phyloP scores from a whole-genome alignment of 2,797 vertebrate species.

The Micrastur ruficollis region DNA sequence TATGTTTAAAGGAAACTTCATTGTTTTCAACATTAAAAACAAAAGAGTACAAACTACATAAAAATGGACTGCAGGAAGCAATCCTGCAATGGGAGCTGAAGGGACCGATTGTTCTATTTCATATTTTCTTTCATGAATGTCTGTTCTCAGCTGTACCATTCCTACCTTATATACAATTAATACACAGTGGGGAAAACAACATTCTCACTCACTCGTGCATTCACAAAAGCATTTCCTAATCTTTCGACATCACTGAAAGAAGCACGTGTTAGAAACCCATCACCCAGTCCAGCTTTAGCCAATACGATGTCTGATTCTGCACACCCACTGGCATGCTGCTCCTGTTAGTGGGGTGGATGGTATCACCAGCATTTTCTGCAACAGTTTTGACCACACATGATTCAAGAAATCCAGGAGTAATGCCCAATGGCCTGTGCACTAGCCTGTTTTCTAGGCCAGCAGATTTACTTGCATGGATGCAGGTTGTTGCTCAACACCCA shows the following conservation, averaged over 20 bases:
- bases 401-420: background rate
- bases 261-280: background rate
- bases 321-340: accelerated
- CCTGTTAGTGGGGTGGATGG: background rate
- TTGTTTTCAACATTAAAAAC: background rate
- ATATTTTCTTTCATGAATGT: background rate
- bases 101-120: background rate
- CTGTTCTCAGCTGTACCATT: background rate
- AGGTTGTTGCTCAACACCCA: background rate
- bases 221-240: background rate
- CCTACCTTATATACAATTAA: background rate
- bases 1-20: conserved; percentile 16
- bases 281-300: background rate
- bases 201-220: background rate
- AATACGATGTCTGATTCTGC: background rate
- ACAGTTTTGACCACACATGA: accelerated
- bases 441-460: background rate
- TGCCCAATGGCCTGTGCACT: background rate
- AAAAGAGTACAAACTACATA: background rate
- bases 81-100: background rate
- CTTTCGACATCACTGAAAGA: background rate
- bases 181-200: background rate
- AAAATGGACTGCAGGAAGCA: background rate
- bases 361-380: background rate
- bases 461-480: background rate